Base-by-base conservation (phyloP, 2,888 invertebrate genomes). In the Drosophila multiciliata region DNA sequence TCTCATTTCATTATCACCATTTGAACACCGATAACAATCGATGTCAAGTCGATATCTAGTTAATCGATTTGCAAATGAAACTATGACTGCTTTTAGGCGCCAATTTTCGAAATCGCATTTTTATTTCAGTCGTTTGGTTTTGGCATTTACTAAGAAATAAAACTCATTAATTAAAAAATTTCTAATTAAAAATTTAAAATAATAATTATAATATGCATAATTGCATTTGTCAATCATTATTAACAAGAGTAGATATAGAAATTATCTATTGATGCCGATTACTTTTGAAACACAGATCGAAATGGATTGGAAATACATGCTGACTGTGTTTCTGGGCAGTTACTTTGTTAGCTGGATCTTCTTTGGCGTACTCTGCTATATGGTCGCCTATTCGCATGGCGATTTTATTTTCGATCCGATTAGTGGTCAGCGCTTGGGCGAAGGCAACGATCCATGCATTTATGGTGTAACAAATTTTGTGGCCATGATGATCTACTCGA, bases 241-340 rank as follows among this genome's bases (percentile, higher is more conserved):
- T 38, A 38, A 38, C 17, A 17, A 17, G 38, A 38, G 8, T 17
- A 17, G 8, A 38, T 17, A 17, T 8, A 17, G 17, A 8, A 38
- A 8, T 38, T 17, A 17, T 38, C 17, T 38, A 38, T 17, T 38
- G 38, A 38, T 38, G 38, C 38, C 17, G 8, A 38, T 38, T 45
- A 15, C 8, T 45, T 23, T 15, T 20, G 45, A 23, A 9, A 59
- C 45, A 29, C 81, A 93, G 90, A 94, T 95, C 59, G 95, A 95
- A 87, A 93, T 94, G 72, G 96, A 97, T 92, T 99, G 99, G 99
- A 95, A 97, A 69, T 98, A 97, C 96, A 98, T 98, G 57, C 93
- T 99, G 61, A 94, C 97, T 55, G 95, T 98, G 65, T 98, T 99
- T 92, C 95, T 97, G 38, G 94, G 97, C 72, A 97, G 97, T 71